Evolutionary conservation across 2,888 invertebrate genomes (phyloP), one percentile per base, ranked within the genome.

Genomic region (Amblyteles armatorius): DNA sequence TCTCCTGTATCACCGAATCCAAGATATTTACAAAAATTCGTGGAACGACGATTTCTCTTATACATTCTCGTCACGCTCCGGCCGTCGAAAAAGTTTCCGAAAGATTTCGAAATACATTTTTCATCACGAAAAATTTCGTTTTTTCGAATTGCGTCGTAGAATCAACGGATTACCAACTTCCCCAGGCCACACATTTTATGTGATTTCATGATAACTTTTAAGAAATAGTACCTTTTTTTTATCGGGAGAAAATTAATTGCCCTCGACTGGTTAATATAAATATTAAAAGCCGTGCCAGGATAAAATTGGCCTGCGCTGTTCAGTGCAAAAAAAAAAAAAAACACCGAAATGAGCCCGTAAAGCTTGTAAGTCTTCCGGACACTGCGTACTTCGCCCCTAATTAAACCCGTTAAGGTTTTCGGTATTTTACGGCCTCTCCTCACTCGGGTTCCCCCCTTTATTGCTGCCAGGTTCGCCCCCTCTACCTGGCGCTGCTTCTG

Each of bases 331-430:
- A 44, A 22, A 22, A 22, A 11, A 44, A 50, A 16, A 16, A 50
- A 74, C 44, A 63, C 52, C 16, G 52, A 65, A 57, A 57, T 69
- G 69, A 65, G 68, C 63, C 63, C 60, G 55, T 78, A 73, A 78
- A 63, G 60, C 68, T 73, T 69, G 52, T 69, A 82, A 84, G 69
- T 26, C 48, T 69, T 57, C 50, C 67, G 77, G 78, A 82, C 72
- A 77, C 65, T 67, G 86, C 87, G 86, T 87, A 88, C 86, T 88
- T 90, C 84, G 83, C 80, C 52, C 88, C 89, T 89, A 91, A 91
- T 91, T 91, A 88, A 90, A 91, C 89, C 89, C 89, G 88, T 91
- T 90, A 89, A 89, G 90, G 87, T 86, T 82, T 88, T 87, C 88
- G 87, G 88, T 87, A 86, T 88, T 91, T 91, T 90, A 91, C 87